phyloP scores from a whole-genome alignment of 2,888 invertebrate species.

The Noctua pronuba region DNA sequence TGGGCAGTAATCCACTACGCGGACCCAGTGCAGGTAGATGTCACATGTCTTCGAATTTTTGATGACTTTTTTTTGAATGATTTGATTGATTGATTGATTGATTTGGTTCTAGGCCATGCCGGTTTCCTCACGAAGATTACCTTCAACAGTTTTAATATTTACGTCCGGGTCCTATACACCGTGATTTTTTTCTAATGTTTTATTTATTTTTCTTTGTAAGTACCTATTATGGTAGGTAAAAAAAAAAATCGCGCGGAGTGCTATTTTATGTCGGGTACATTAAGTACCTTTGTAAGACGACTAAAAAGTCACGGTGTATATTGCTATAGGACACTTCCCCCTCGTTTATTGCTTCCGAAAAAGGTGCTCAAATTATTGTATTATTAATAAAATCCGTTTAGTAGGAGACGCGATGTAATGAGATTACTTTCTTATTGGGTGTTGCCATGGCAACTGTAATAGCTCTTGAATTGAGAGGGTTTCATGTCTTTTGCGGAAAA shows the following conservation, averaged over 20 bases:
- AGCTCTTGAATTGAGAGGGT: slow-evolving; percentile 1
- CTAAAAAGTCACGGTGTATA: too few species aligned
- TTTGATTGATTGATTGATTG: too few species aligned
- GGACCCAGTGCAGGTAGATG: too few species aligned
- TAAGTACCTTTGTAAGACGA: too few species aligned
- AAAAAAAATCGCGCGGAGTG: too few species aligned
- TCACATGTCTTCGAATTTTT: not conserved
- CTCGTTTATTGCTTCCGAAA: slow-evolving; percentile 16
- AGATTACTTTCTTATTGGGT: slow-evolving; percentile 41
- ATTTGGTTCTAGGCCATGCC: not conserved
- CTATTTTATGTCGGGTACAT: too few species aligned
- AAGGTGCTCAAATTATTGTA: slow-evolving; percentile 34
- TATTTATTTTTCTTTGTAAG: too few species aligned
- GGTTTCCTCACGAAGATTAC: not conserved
- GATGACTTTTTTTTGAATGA: too few species aligned
- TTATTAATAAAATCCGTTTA: slow-evolving; percentile 43
- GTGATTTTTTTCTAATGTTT: too few species aligned
- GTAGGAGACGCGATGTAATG: slow-evolving; percentile 20
- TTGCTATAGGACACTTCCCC: not conserved
- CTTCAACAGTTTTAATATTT: slow-evolving; percentile 10
- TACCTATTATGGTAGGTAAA: too few species aligned
- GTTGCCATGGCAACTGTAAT: slow-evolving; percentile 47
- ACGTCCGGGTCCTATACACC: too few species aligned
- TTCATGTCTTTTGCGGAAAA: not conserved
- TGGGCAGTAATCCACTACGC: too few species aligned